Conservation (phyloP, 1,140 invertebrate species). For the Proctacanthus coquilletti region DNA sequence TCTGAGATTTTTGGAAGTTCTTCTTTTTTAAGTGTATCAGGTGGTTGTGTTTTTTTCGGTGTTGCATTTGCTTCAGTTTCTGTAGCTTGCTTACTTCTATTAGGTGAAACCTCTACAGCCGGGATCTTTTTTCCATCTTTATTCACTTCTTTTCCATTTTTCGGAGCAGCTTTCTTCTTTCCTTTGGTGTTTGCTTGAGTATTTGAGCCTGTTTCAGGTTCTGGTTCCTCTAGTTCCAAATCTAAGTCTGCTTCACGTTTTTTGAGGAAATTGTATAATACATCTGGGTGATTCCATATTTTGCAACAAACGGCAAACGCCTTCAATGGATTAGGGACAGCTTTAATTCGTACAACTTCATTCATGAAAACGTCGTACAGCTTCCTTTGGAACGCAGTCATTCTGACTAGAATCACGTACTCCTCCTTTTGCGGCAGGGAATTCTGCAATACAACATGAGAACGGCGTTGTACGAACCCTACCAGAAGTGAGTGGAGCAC, state of each 20-base stretch:
- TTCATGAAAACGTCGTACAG: constrained; percentile 85
- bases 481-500: constrained; percentile 77
- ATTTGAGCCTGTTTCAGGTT: constrained; percentile 15
- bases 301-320: constrained; percentile 98
- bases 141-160: constrained; percentile 2
- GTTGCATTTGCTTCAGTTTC: no score
- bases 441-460: constrained; percentile 72
- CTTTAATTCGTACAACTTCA: constrained; percentile 68
- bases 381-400: constrained; percentile 74
- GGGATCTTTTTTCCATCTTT: constrained; percentile 1
- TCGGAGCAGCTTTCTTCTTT: not conserved
- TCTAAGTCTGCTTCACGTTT: constrained; percentile 81
- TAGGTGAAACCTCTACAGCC: not conserved
- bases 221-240: constrained; percentile 57
- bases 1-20: no score
- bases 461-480: constrained; percentile 84
- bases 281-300: constrained; percentile 99
- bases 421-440: constrained; percentile 82
- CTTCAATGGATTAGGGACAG: constrained; percentile 89
- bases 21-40: no score
- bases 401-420: constrained; percentile 74
- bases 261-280: constrained; percentile 80
- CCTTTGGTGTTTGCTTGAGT: not conserved
- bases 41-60: no score
- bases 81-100: no score